Evolutionary conservation across 2,888 invertebrate species (phyloP).

Genomic region (Eudasyphora cyanicolor): DNA sequence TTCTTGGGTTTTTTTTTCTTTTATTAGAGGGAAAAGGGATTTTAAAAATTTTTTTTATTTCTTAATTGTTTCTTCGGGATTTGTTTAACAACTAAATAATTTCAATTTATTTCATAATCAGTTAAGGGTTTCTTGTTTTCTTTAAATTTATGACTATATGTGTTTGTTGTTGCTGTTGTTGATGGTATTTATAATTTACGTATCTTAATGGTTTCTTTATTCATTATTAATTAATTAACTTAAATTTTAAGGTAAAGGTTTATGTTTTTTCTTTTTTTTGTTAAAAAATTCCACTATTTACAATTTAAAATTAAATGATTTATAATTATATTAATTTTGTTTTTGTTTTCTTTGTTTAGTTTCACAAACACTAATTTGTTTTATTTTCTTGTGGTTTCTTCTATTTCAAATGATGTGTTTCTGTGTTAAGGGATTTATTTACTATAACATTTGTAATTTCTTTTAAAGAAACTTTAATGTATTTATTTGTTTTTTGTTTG

Average conservation of each 20-base stretch:
- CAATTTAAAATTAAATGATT: conserved; percentile 42
- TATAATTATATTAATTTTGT: conserved; percentile 40
- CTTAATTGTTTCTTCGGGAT: conserved; percentile 67
- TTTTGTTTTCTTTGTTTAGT: conserved; percentile 3
- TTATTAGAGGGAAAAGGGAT: not conserved
- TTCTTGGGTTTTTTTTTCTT: conserved; percentile 13
- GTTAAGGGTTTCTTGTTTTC: conserved; percentile 28
- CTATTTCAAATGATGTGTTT: conserved; percentile 19
- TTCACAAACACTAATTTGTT: conserved; percentile 16
- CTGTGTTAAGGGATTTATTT: not conserved
- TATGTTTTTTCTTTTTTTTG: not conserved
- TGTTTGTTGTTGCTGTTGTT: conserved; percentile 42
- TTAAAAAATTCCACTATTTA: conserved; percentile 12
- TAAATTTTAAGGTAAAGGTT: not conserved
- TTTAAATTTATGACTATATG: conserved; percentile 53
- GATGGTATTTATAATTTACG: conserved; percentile 34
- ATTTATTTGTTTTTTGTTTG: conserved; percentile 28
- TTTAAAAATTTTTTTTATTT: conserved; percentile 54
- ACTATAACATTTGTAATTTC: conserved; percentile 38
- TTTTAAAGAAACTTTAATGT: conserved; percentile 62
- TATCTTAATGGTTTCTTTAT: conserved; percentile 42
- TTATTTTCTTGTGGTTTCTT: no score
- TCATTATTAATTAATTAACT: conserved; percentile 31
- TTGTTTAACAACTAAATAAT: conserved; percentile 54
- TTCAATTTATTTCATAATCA: conserved; percentile 21